Conservation (phyloP, 2,888 invertebrate genomes). For the Escarpia spicata region DNA sequence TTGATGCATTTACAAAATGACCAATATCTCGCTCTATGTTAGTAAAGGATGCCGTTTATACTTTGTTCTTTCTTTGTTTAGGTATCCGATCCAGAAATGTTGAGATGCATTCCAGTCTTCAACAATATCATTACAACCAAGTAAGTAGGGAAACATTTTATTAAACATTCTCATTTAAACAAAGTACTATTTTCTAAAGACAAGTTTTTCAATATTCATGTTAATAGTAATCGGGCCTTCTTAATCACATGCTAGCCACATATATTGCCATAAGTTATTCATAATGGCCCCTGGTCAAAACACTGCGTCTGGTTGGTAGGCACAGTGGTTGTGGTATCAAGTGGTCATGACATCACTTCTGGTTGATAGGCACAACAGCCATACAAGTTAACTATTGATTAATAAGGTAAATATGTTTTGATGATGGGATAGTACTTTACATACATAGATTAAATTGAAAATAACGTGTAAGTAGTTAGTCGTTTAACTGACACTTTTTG, state of each 20-base stretch:
- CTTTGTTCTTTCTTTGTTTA: background rate
- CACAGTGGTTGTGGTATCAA: background rate
- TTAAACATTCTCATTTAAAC: background rate
- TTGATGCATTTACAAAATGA: background rate
- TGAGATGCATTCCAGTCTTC: background rate
- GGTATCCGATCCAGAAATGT: background rate
- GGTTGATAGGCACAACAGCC: background rate
- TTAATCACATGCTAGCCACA: background rate
- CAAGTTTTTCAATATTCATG: background rate
- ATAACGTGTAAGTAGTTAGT: no score
- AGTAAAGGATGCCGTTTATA: no score
- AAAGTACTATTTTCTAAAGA: background rate
- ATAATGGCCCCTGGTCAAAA: background rate
- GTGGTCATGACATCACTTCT: background rate
- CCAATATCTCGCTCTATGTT: background rate
- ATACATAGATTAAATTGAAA: no score
- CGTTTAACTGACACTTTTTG: no score
- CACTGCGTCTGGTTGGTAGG: no score
- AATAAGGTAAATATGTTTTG: no score
- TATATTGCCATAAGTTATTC: background rate
- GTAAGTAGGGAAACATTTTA: background rate
- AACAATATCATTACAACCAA: constrained; percentile 8
- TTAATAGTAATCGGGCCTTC: background rate
- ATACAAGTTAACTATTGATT: no score
- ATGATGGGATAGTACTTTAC: no score